These are phyloP conservation scores for Aphidius colemani DNA, from an alignment of 2,888 invertebrate species.

Conservation along the genomic window DNA sequence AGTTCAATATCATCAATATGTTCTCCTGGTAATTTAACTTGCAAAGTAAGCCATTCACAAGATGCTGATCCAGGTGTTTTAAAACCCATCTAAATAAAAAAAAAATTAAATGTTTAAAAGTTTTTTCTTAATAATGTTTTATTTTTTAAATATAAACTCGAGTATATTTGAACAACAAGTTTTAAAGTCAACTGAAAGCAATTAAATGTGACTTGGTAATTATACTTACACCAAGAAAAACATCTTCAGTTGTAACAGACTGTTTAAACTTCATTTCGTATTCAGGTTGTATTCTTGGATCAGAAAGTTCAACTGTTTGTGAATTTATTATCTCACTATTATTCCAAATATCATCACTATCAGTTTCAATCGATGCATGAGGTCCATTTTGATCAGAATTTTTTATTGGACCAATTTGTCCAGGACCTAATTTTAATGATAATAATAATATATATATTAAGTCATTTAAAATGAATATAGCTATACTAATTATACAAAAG, in stretches of 20 bases:
- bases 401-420: slow-evolving; percentile 56
- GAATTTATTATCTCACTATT: slow-evolving; percentile 42
- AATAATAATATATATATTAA: slow-evolving; percentile 12
- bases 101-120: background rate
- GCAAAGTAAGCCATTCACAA: slow-evolving; percentile 86
- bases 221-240: slow-evolving; percentile 75
- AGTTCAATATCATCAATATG: slow-evolving; percentile 76
- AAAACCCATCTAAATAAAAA: slow-evolving; percentile 70
- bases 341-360: slow-evolving; percentile 62
- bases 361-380: slow-evolving; percentile 59
- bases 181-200: too few species aligned
- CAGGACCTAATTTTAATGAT: slow-evolving; percentile 56
- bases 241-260: slow-evolving; percentile 81
- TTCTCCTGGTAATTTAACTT: slow-evolving; percentile 77
- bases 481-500: background rate
- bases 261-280: slow-evolving; percentile 86
- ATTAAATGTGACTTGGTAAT: background rate
- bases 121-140: too few species aligned
- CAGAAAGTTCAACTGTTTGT: slow-evolving; percentile 51
- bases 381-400: slow-evolving; percentile 41
- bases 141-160: too few species aligned
- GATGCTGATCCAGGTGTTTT: slow-evolving; percentile 80
- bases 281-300: slow-evolving; percentile 70
- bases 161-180: too few species aligned
- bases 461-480: too few species aligned